These are phyloP conservation scores for Globodera rostochiensis DNA, from an alignment of 1,140 invertebrate species.

Conservation along the genomic window DNA sequence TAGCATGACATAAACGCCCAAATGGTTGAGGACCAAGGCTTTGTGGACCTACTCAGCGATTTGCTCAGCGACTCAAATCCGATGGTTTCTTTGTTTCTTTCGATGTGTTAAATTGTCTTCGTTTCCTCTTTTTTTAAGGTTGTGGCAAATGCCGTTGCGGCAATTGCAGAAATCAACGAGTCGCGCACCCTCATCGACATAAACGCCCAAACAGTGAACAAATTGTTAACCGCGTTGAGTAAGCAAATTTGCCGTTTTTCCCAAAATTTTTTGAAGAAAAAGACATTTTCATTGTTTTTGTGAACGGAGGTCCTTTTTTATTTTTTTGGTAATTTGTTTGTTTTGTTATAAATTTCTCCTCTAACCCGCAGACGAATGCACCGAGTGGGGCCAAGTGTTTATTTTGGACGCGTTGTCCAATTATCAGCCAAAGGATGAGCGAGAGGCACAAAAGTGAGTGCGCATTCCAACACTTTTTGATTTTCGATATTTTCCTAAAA, in stretches of 20 bases:
- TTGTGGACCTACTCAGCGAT: constrained; percentile 94
- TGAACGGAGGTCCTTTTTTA: too few relatives aligned
- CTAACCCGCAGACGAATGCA: constrained; percentile 79
- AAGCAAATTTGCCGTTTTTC: constrained; percentile 66
- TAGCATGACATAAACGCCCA: constrained; percentile 93
- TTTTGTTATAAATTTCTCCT: too few relatives aligned
- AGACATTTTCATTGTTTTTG: constrained; percentile 5
- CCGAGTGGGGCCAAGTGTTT: constrained; percentile 87
- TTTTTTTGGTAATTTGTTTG: too few relatives aligned
- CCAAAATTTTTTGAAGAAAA: too few relatives aligned
- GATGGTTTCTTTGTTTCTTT: constrained; percentile 74
- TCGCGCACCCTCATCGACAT: constrained; percentile 90
- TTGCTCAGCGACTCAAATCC: constrained; percentile 97
- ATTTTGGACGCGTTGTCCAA: constrained; percentile 96
- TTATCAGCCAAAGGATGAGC: constrained; percentile 93
- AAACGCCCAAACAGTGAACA: constrained; percentile 96
- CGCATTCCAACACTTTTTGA: constrained; percentile 6
- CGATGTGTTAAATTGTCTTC: background rate
- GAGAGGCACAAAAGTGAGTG: constrained; percentile 86
- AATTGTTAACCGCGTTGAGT: constrained; percentile 90
- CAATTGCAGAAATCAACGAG: constrained; percentile 97
- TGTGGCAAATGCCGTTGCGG: constrained; percentile 97
- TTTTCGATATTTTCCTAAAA: constrained; percentile 6
- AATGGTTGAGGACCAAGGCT: constrained; percentile 96
- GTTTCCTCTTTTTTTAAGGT: constrained; percentile 71